Conservation (phyloP, 1,140 invertebrate genomes). For the Chrysopa pallens region DNA sequence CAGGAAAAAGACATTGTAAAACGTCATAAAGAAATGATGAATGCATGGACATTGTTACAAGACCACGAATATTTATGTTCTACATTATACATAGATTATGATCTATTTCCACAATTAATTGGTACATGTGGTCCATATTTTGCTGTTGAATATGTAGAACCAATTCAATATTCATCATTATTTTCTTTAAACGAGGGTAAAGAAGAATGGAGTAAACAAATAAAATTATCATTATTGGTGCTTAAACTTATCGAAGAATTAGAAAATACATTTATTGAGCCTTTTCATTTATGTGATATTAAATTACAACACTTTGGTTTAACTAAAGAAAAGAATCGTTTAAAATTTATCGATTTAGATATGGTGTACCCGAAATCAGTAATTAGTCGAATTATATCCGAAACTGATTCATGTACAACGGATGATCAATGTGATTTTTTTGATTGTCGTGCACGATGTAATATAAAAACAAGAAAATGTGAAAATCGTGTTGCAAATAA, state of each 20-base stretch:
- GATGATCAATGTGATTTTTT: constrained; percentile 44
- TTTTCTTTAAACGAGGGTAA: constrained; percentile 20
- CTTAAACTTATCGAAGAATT: constrained; percentile 38
- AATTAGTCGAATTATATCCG: constrained; percentile 22
- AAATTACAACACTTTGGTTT: constrained; percentile 47
- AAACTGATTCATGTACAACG: constrained; percentile 25
- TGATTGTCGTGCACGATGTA: constrained; percentile 40
- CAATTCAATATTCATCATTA: constrained; percentile 19
- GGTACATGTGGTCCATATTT: constrained; percentile 42
- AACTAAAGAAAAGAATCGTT: constrained; percentile 24
- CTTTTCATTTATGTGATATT: constrained; percentile 43
- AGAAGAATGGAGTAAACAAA: constrained; percentile 27
- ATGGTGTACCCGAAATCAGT: constrained; percentile 28
- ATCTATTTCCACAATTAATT: constrained; percentile 42
- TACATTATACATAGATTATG: constrained; percentile 32
- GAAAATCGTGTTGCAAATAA: constrained; percentile 32
- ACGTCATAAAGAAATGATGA: constrained; percentile 35
- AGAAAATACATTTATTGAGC: constrained; percentile 32
- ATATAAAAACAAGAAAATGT: constrained; percentile 27
- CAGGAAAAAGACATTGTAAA: constrained; percentile 20
- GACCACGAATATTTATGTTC: constrained; percentile 45
- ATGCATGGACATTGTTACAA: constrained; percentile 39
- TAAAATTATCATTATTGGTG: constrained; percentile 36
- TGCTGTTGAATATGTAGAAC: constrained; percentile 39
- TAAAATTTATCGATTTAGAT: constrained; percentile 41